Conservation (phyloP, 1,140 invertebrate genomes). For the Bombus sibiricus region DNA sequence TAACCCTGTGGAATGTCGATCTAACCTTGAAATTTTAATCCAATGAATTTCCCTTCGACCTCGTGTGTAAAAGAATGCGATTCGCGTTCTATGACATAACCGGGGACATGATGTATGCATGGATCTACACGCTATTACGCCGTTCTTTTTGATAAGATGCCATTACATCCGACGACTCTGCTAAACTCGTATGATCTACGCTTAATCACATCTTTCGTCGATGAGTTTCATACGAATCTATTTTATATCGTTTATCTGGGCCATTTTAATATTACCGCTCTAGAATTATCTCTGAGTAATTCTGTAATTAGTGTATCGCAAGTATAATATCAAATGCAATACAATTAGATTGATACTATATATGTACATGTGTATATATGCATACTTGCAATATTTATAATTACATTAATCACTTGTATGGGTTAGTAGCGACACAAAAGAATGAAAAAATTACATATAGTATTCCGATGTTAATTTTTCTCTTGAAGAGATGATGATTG, state of each 20-base stretch:
- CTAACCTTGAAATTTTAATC: constrained; percentile 53
- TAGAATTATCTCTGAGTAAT: neutral
- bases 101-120: neutral
- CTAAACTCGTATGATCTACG: neutral
- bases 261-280: no score
- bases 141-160: constrained; percentile 11
- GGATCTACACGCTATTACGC: constrained; percentile 19
- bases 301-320: neutral
- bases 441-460: no score
- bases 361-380: no score
- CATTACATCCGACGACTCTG: neutral
- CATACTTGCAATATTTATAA: neutral
- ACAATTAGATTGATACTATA: neutral
- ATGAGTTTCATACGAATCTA: neutral
- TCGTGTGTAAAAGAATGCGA: constrained; percentile 33
- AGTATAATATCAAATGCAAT: neutral
- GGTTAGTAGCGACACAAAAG: no score
- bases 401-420: no score
- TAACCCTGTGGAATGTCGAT: constrained; percentile 3
- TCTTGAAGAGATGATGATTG: no score
- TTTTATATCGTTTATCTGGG: neutral
- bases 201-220: neutral
- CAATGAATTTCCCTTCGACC: constrained; percentile 39
- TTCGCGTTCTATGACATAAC: constrained; percentile 39
- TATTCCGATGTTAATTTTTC: no score